phyloP scores from a whole-genome alignment of 2,797 vertebrate genomes.

The Cheirogaleus major region DNA sequence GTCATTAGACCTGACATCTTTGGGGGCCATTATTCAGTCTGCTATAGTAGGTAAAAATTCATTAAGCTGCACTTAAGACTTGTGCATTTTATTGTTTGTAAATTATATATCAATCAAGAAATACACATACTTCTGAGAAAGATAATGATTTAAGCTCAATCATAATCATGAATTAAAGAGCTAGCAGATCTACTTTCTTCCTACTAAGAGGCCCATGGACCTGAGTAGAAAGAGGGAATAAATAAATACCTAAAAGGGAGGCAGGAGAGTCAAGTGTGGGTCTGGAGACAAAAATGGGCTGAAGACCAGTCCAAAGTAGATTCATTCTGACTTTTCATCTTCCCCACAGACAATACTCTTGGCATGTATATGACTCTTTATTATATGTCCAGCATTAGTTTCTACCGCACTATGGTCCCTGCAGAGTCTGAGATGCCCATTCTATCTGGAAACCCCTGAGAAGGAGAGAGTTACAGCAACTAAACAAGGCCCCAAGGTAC shows the following conservation, averaged over 20 bases:
- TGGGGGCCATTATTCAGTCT: background rate
- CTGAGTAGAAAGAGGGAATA: background rate
- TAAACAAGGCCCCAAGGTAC: background rate
- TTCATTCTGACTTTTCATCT: background rate
- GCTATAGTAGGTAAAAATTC: slow-evolving; percentile 18
- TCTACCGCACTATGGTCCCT: background rate
- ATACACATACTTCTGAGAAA: slow-evolving; percentile 41
- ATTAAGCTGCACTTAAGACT: slow-evolving; percentile 22
- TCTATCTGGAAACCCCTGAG: background rate
- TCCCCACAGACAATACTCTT: background rate
- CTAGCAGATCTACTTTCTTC: slow-evolving; percentile 30
- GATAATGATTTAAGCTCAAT: background rate
- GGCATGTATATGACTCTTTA: background rate
- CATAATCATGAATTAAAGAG: slow-evolving; percentile 46
- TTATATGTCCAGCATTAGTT: background rate
- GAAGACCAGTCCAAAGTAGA: background rate
- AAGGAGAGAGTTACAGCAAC: background rate
- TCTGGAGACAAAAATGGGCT: slow-evolving; percentile 29
- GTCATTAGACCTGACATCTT: background rate
- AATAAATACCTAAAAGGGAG: background rate
- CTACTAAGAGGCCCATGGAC: background rate
- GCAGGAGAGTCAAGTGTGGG: background rate
- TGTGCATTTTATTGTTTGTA: slow-evolving; percentile 24
- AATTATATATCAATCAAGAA: slow-evolving; percentile 33
- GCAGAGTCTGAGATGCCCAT: background rate